Percentiles rank a stretch among this genome's conserved stretches.
These are phyloP conservation scores for Trissoscelio sp. DNA, from an alignment of 2,888 invertebrate species.

Conservation along the genomic window DNA sequence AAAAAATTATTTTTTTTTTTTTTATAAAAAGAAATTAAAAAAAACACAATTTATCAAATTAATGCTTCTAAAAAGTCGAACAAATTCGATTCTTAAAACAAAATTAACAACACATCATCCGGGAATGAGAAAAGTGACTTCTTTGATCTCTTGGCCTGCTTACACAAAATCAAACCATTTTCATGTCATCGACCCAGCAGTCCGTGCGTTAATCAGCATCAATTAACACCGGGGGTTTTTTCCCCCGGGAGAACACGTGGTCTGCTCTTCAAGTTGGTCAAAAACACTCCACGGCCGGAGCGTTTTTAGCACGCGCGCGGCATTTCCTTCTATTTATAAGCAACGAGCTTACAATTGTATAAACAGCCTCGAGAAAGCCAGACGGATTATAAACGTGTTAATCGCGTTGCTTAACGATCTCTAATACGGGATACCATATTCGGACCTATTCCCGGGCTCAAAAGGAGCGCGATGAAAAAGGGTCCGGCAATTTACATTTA, in stretches of 20 bases:
- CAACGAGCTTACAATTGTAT: conserved; percentile 58
- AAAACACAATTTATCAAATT: too few relatives aligned
- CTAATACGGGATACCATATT: conserved; percentile 17
- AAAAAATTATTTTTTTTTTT: too few relatives aligned
- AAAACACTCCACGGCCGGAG: conserved; percentile 23
- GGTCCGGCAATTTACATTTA: conserved; percentile 47
- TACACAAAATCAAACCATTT: conserved; percentile 33
- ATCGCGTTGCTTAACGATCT: conserved; percentile 55
- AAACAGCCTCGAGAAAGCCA: conserved; percentile 50
- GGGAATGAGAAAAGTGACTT: too few relatives aligned
- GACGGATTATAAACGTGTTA: conserved; percentile 60
- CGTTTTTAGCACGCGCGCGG: conserved; percentile 47
- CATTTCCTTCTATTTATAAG: conserved; percentile 64
- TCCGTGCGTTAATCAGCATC: conserved; percentile 46
- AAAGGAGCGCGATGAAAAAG: conserved; percentile 12
- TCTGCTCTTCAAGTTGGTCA: conserved; percentile 35
- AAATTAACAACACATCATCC: too few relatives aligned
- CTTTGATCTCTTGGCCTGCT: not conserved
- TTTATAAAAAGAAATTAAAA: too few relatives aligned
- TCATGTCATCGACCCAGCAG: conserved; percentile 39
- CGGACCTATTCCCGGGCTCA: not conserved
- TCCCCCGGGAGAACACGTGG: conserved; percentile 6
- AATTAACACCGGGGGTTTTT: conserved; percentile 41
- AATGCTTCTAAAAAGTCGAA: too few relatives aligned
- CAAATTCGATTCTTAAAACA: too few relatives aligned